Base-by-base conservation (phyloP, 2,113 vertebrate species). In the Semnornis frantzii region DNA sequence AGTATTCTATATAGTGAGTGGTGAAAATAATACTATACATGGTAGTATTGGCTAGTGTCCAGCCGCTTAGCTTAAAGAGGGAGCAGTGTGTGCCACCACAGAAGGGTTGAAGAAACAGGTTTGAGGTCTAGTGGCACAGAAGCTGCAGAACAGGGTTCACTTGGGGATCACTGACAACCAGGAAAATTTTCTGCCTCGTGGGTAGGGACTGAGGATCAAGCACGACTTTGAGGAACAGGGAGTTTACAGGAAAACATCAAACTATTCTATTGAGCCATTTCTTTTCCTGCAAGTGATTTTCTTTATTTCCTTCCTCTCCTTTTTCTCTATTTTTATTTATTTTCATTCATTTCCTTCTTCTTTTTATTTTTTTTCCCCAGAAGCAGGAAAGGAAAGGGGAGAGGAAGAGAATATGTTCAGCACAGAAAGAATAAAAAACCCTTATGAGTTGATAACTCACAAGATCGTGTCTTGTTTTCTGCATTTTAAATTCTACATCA, bases 311-410 rank as follows among this genome's bases (percentile, higher is more conserved):
- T 15, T 39, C 52, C 4, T 9, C 9, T 37, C 34, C 33, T 21
- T 50, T 50, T 50, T 23, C 21, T 21, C 21, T 50, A 6, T 50
- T 50, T 50, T 50, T 48, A 20, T 48, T 21, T 48, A 20, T 48
- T 48, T 48, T 48, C 9, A 21, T 48, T 48, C 8, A 9, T 17
- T 15, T 20, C 10, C 21, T 16, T 8, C n/a, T 4, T 17, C 12
- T 9, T 6, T 55, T 39, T 39, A 39, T 2, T 3, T 3, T 13
- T 7, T 8, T 3, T 4, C 4, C 4, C 5, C 4, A 14, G 8
- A n/a, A 57, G 3, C 5, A n/a, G 9, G 27, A 77, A 75, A 4
- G 2, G 18, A 30, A 42, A 30, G 37, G 17, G 15, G 37, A 46
- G 50, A 62, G 15, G 2, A 37, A 30, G 12, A 70, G 3, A 25